Percentiles rank a stretch among this genome's conserved stretches.
phyloP scores from a whole-genome alignment of 2,888 invertebrate species.

The Dicranocentrus wangi region DNA sequence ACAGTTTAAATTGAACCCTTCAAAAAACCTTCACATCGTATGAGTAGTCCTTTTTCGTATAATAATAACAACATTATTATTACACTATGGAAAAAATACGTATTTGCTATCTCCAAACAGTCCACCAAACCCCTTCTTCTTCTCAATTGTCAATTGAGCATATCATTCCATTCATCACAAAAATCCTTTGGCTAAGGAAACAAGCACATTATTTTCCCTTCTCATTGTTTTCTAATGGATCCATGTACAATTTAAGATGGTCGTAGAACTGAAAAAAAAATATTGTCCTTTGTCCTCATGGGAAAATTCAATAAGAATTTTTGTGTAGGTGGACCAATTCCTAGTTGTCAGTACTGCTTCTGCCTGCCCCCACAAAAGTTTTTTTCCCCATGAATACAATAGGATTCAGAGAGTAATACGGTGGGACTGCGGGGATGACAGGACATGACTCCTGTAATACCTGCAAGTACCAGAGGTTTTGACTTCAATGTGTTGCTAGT shows the following conservation, averaged over 20 bases:
- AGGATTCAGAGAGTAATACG: too few relatives aligned
- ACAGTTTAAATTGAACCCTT: constrained; percentile 18
- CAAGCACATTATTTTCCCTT: background rate
- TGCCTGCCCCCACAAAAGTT: too few relatives aligned
- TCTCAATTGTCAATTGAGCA: background rate
- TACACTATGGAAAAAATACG: background rate
- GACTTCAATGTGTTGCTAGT: too few relatives aligned
- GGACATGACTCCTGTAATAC: too few relatives aligned
- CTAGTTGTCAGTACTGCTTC: too few relatives aligned
- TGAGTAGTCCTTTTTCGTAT: background rate
- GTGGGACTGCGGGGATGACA: too few relatives aligned
- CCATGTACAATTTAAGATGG: background rate
- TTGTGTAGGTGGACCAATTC: constrained; percentile 8
- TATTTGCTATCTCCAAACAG: constrained; percentile 1
- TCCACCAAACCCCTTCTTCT: background rate
- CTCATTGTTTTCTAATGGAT: constrained; percentile 17
- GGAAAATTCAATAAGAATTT: background rate
- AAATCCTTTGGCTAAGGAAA: background rate
- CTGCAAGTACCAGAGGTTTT: too few relatives aligned
- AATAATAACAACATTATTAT: constrained; percentile 7
- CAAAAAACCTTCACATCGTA: constrained; percentile 4
- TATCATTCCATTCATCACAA: constrained; percentile 1
- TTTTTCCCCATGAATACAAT: too few relatives aligned
- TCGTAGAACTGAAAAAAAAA: background rate
- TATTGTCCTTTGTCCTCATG: constrained; percentile 20